Evolutionary conservation across 2,888 invertebrate genomes (phyloP).

Genomic region (Macaria liturata): DNA sequence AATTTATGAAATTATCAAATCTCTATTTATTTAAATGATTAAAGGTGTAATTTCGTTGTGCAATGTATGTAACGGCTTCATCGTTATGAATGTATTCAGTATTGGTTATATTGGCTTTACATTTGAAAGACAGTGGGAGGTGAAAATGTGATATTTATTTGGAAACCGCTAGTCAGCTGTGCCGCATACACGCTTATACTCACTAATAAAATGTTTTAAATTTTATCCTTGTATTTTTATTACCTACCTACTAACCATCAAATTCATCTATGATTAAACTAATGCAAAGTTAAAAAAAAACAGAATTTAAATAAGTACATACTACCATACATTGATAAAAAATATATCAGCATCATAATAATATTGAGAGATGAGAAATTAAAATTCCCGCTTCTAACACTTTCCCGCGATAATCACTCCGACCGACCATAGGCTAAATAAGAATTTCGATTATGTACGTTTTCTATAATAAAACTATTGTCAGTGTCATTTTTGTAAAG

Average conservation of each 20-base stretch:
- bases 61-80: slow-evolving; percentile 8
- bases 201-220: slow-evolving; percentile 74
- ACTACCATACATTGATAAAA: no score
- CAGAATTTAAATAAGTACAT: no score
- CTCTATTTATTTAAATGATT: slow-evolving; percentile 25
- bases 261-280: no score
- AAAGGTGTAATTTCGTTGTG: slow-evolving; percentile 13
- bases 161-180: slow-evolving; percentile 79
- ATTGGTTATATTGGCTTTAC: slow-evolving; percentile 43
- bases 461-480: no score
- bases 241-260: not conserved
- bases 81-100: slow-evolving; percentile 33
- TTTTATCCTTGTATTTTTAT: slow-evolving; percentile 42
- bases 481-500: no score
- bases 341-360: no score
- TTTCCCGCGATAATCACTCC: no score
- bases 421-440: no score
- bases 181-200: slow-evolving; percentile 81
- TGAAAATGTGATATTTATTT: slow-evolving; percentile 75
- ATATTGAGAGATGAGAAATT: no score
- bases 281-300: no score
- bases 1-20: slow-evolving; percentile 30
- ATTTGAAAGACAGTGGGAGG: slow-evolving; percentile 44
- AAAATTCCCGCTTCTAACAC: no score
- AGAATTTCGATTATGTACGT: no score